A percentile compares a stretch with the other conserved stretches of the same genome.
Conservation (phyloP, 2,888 invertebrate genomes). For the Pomacea canaliculata region DNA sequence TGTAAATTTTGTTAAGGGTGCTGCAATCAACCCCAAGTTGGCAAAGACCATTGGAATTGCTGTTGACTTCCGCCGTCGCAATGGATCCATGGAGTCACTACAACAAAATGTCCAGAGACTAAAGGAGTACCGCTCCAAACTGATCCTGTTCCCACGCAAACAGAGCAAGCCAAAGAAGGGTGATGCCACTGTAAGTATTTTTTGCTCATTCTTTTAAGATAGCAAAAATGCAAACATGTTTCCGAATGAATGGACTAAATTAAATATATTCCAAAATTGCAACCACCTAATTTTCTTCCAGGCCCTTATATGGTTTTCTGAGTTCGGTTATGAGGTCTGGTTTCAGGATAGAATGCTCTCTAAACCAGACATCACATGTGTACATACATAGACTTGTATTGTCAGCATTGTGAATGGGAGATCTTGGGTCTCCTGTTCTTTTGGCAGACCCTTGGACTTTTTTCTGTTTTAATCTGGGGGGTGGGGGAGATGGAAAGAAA, state of each 20-base stretch:
- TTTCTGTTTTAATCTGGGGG: too few species aligned
- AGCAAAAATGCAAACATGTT: not conserved
- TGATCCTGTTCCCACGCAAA: slow-evolving; percentile 97
- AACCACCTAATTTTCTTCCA: not conserved
- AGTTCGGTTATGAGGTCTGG: too few species aligned
- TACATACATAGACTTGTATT: too few species aligned
- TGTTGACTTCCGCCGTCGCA: slow-evolving; percentile 94
- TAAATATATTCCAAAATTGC: not conserved
- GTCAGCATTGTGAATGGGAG: too few species aligned
- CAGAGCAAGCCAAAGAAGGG: slow-evolving; percentile 72
- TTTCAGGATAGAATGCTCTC: too few species aligned
- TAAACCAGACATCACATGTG: too few species aligned
- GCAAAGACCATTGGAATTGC: slow-evolving; percentile 95
- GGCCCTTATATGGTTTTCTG: too few species aligned
- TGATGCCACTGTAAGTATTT: slow-evolving; percentile 74
- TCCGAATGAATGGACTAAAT: not conserved
- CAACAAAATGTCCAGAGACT: slow-evolving; percentile 90
- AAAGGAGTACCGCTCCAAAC: slow-evolving; percentile 94
- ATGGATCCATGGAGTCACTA: slow-evolving; percentile 94
- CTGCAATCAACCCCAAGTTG: slow-evolving; percentile 86
- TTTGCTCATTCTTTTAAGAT: too few species aligned
- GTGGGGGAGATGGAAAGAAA: too few species aligned
- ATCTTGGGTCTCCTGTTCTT: too few species aligned
- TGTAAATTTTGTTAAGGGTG: slow-evolving; percentile 75
- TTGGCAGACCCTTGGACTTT: too few species aligned